These are phyloP conservation scores for Macrophya alboannulata DNA, from an alignment of 2,888 invertebrate genomes.

Conservation along the genomic window DNA sequence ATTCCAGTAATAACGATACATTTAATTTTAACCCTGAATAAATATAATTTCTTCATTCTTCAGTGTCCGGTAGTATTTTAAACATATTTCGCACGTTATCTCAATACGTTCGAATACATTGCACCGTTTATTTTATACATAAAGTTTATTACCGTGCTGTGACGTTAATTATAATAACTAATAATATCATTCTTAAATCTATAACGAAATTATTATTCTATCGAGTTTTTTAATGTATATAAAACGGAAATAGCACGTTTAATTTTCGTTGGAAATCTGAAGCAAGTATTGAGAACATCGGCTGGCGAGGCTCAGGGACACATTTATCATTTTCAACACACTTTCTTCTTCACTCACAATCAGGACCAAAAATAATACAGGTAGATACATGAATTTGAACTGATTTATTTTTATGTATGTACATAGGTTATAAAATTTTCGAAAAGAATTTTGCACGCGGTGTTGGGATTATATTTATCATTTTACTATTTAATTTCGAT, in stretches of 20 bases:
- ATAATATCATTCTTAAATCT: neutral
- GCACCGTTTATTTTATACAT: no score
- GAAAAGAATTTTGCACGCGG: neutral
- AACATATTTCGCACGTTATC: no score
- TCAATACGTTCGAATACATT: no score
- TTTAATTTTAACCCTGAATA: no score
- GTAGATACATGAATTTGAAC: neutral
- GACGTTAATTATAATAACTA: neutral
- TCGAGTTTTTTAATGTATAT: neutral
- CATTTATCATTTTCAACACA: neutral
- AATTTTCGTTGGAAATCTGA: neutral
- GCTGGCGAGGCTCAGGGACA: neutral
- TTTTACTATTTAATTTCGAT: no score
- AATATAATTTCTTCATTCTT: no score
- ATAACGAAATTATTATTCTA: neutral
- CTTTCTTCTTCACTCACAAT: neutral
- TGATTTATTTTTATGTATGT: neutral
- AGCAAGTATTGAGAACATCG: neutral
- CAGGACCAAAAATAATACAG: neutral
- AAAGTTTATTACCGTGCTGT: no score
- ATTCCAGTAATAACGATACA: no score
- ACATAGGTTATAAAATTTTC: neutral
- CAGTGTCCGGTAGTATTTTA: no score
- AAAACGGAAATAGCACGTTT: neutral
- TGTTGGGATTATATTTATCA: no score